phyloP scores from a whole-genome alignment of 35 echinoderm and acorn worm species.

The Hemicentrotus pulcherrimus region DNA sequence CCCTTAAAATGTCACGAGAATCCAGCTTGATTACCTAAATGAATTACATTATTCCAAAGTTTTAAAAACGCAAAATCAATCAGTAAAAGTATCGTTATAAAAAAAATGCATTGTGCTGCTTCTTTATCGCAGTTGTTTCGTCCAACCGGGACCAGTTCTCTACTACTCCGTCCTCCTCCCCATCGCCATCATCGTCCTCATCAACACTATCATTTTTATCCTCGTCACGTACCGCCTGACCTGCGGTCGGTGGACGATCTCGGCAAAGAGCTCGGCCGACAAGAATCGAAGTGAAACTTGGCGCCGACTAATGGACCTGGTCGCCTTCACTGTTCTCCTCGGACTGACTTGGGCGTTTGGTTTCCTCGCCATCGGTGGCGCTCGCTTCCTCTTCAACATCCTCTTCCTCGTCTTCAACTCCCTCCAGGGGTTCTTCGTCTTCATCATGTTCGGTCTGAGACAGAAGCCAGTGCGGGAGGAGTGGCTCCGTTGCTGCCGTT shows the following conservation, averaged over 20 bases:
- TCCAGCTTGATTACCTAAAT: too few relatives aligned
- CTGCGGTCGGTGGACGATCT: conserved; percentile 50
- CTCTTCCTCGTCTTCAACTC: conserved; percentile 82
- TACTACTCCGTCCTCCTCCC: conserved; percentile 49
- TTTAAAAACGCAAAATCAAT: too few relatives aligned
- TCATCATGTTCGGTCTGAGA: conserved; percentile 69
- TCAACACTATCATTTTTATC: conserved; percentile 58
- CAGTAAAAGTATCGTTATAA: too few relatives aligned
- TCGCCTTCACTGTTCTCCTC: conserved; percentile 64
- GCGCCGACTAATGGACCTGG: not conserved
- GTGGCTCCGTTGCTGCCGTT: conserved; percentile 59
- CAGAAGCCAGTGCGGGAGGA: conserved; percentile 60
- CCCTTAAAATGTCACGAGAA: too few relatives aligned
- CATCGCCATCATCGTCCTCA: conserved; percentile 34
- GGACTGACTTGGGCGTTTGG: conserved; percentile 71
- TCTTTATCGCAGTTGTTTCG: conserved; percentile 53
- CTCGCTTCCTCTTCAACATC: conserved; percentile 59
- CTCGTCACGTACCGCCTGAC: conserved; percentile 59
- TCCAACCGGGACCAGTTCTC: conserved; percentile 48
- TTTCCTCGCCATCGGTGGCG: conserved; percentile 61
- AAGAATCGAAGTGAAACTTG: conserved; percentile 26
- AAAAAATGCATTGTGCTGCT: not conserved
- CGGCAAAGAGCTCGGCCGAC: not conserved
- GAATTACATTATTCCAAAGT: too few relatives aligned
- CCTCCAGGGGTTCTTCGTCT: conserved; percentile 74